Evolutionary conservation across 2,888 invertebrate species (phyloP), one percentile per base, ranked within the genome.

Genomic region (Rhabditoides inermis): DNA sequence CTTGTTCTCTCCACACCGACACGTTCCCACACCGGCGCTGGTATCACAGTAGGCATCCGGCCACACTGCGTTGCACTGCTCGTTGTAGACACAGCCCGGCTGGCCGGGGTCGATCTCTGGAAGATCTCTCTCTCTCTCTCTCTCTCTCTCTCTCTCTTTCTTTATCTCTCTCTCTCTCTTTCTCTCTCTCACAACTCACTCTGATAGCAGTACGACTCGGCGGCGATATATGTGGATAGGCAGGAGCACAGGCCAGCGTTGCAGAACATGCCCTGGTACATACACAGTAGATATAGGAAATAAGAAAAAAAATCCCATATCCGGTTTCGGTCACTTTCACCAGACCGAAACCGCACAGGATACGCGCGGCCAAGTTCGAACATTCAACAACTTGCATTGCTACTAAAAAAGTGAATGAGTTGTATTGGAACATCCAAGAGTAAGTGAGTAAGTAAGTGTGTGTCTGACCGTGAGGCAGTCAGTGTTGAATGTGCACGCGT

Each of bases 21-120:
- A 69, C 26, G 65, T 69, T 49, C 69, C 69, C 3, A 67, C 67
- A 4, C 67, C 65, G 23, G 67, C 61, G 2, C 62, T 58, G n/a
- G 62, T 65, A 35, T 65, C 63, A 46, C 70, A 70, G 51, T 57
- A 61, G 30, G 70, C 68, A 25, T 67, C 70, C 0, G 70, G 70
- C 70, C 70, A 70, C 2, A 67, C 66, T 7, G 65, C 60, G n/a
- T 57, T 55, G 49, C 70, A 70, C 49, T 70, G 70, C 37, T 63
- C 63, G 40, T 67, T 61, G 54, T 65, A 60, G 37, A 65, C 61
- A 51, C 70, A 70, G 36, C 70, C 70, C 3, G 70, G 60, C 47
- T 68, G 65, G 18, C 68, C 68, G 1, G 70, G 70, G 30, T 70
- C 68, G 36, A 70, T 67, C 51, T 68, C 66, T 66, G 45, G 40